phyloP scores from a whole-genome alignment of 2,797 vertebrate species.

The Pseudocheirus occidentalis region DNA sequence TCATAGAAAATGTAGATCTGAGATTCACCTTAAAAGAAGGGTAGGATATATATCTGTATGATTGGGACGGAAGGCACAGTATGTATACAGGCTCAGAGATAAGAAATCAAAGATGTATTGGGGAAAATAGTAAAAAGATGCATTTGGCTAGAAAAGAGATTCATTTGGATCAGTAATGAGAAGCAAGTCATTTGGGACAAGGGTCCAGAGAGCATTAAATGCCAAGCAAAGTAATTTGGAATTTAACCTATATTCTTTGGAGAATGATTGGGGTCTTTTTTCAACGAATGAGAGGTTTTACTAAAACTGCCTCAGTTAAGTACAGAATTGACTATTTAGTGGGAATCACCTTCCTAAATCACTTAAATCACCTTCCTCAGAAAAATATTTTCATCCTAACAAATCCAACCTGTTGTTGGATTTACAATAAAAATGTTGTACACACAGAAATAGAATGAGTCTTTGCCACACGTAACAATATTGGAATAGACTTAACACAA shows the following conservation, averaged over 20 bases:
- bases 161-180: neutral
- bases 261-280: neutral
- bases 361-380: neutral
- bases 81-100: neutral
- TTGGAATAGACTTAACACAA: neutral
- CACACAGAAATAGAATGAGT: neutral
- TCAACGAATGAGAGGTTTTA: neutral
- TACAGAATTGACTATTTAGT: neutral
- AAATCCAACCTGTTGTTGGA: neutral
- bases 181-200: neutral
- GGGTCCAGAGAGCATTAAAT: neutral
- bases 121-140: neutral
- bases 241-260: constrained; percentile 1
- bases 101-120: accelerated
- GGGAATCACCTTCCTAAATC: neutral
- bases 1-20: neutral
- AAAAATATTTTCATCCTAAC: neutral
- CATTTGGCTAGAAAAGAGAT: neutral
- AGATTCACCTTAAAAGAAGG: neutral
- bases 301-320: constrained; percentile 12
- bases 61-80: accelerated
- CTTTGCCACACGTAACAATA: neutral
- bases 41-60: neutral
- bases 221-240: neutral
- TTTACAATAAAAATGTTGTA: neutral